Evolutionary conservation across 2,113 vertebrate species (phyloP), one percentile per base, ranked within the genome.

Genomic region (Eonycteris spelaea): DNA sequence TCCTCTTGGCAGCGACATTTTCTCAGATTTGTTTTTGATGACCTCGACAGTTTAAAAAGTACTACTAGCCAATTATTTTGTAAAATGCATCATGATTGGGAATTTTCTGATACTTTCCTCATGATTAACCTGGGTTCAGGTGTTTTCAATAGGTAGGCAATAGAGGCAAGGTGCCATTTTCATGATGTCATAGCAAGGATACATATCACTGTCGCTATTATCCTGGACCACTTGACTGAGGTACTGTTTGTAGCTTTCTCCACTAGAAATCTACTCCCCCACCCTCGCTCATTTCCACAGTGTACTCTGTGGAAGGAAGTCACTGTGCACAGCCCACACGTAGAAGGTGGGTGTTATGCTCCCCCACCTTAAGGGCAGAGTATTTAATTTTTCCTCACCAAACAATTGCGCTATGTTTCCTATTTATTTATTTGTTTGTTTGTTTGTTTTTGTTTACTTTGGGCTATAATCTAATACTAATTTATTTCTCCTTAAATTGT

Each of bases 21-120:
- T 95, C 48, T 83, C 30, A 71, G 18, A 7, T 28, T 79, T 51
- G 12, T 86, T 75, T 86, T 67, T 67, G 6, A 85, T n/a, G 33
- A 71, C 19, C 10, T 73, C 75, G 30, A 70, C 4, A n/a, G 21
- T 16, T 68, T 77, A 40, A 95, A 77, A 6, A 61, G 0, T 43
- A 86, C 0, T 43, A 7, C 40, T n/a, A 26, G 4, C 14, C 18
- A 90, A 6, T 61, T 83, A 51, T 33, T 67, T 87, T 87, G 35
- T 21, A 59, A 10, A 87, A 30, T 71, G 28, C 5, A 10, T 1
- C 6, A 14, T 1, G 70, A 4, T 67, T 75, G 2, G 8, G 53
- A 70, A 33, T 90, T 45, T 65, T 45, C 26, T 70, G 35, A 65
- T 38, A 0, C 53, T 82, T 63, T 45, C 51, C 15, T 82, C 7